Evolutionary conservation across 2,113 vertebrate species (phyloP).

Genomic region (Scomber japonicus): DNA sequence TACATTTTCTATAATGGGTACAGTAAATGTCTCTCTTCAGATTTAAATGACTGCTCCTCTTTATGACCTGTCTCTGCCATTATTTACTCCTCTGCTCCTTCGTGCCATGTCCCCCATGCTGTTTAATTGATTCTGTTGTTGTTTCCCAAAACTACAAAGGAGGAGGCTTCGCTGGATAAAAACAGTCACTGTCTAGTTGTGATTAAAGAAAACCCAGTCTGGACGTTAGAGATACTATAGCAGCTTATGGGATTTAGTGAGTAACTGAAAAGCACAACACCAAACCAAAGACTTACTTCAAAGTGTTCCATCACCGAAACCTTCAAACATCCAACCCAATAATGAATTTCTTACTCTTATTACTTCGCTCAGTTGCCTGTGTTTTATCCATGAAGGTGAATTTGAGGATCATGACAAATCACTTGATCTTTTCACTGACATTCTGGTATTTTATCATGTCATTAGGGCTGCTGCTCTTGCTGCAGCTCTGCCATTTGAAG

Average conservation of each 20-base stretch:
- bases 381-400: constrained; percentile 46
- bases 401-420: constrained; percentile 54
- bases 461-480: constrained; percentile 36
- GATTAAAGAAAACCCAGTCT: constrained; percentile 80
- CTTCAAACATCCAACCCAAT: constrained; percentile 63
- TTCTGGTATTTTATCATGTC: constrained; percentile 19
- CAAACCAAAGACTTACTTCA: constrained; percentile 72
- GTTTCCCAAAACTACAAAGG: constrained; percentile 69
- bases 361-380: constrained; percentile 17
- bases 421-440: constrained; percentile 28
- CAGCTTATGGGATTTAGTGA: constrained; percentile 80
- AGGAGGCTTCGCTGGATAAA: constrained; percentile 72
- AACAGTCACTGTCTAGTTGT: constrained; percentile 73
- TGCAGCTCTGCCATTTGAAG: constrained; percentile 56
- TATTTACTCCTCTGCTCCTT: constrained; percentile 46
- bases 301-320: constrained; percentile 66
- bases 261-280: constrained; percentile 65
- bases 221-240: constrained; percentile 80
- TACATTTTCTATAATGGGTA: constrained; percentile 22
- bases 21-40: constrained; percentile 19
- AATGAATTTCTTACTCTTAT: constrained; percentile 46
- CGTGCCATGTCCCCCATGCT: constrained; percentile 50
- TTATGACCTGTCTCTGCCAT: constrained; percentile 37
- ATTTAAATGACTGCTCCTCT: constrained; percentile 31
- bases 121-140: constrained; percentile 76